Base-by-base conservation (phyloP, 2,888 invertebrate species). In the Ochropacha duplaris region DNA sequence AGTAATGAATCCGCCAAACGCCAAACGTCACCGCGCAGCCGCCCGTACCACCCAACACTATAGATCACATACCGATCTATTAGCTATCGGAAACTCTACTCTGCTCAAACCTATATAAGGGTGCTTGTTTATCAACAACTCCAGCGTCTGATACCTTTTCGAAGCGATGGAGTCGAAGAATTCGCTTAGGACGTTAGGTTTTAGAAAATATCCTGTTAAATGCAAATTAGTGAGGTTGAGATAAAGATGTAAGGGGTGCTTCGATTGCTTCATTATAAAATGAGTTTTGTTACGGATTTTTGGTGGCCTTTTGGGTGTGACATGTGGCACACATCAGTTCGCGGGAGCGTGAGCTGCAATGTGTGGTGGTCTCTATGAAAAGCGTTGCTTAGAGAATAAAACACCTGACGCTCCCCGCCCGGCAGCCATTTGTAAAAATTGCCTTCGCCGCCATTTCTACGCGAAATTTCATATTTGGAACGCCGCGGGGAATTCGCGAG, bases 391-490 rank as follows among this genome's bases (percentile, higher is more conserved):
- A 78, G 69, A 81, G 76, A 81, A 81, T 83, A 83, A 80, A 84
- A 83, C 83, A 82, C 79, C 81, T 79, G 80, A 81, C 82, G 78
- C 73, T 77, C 77, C 82, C 82, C 81, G 79, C 82, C 69, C 84
- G 90, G 90, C 91, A 87, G 92, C 91, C 92, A 91, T 91, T 91
- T 92, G 89, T 89, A 92, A 91, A 90, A 90, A 90, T 90, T 90
- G 85, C 89, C 91, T 88, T 77, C 86, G 86, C 84, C 92, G 90
- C 91, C 92, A 91, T 90, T 92, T 92, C 82, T 87, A 73, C 84
- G 87, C 88, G 90, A 87, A 88, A 90, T 89, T 90, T 90, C 88
- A 90, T 90, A 91, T 91, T 90, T 87, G 84, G 82, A 85, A 81
- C 88, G 86, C 85, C 85, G 85, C 89, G 80, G 92, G 92, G 91